These are phyloP conservation scores for Atherinosoma microstoma DNA, from an alignment of 2,797 vertebrate genomes.

Conservation along the genomic window DNA sequence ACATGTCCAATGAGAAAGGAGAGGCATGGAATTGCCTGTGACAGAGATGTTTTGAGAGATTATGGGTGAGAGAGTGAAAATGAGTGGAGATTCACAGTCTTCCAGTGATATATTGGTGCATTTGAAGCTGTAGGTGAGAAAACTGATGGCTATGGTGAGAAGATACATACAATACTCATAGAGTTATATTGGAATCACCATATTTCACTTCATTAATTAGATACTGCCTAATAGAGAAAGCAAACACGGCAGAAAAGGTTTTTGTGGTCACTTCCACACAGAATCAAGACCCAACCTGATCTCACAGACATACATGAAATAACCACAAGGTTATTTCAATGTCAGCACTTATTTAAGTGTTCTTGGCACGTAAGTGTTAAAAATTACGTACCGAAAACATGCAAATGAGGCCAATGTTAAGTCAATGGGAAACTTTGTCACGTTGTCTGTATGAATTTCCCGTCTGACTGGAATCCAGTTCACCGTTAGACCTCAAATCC, in stretches of 20 bases:
- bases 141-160: slow-evolving; percentile 36
- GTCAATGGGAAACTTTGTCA: too few species aligned
- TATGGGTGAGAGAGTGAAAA: slow-evolving; percentile 20
- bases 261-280: background rate
- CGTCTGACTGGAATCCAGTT: too few species aligned
- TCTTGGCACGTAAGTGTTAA: too few species aligned
- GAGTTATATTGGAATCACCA: background rate
- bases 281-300: background rate
- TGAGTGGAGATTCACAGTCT: slow-evolving; percentile 1
- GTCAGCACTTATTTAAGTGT: too few species aligned
- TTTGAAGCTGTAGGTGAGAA: slow-evolving; percentile 19
- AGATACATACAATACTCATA: background rate
- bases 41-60: slow-evolving; percentile 25
- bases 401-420: too few species aligned
- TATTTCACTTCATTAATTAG: slow-evolving; percentile 25
- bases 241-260: background rate
- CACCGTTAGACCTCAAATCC: too few species aligned
- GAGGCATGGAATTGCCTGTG: background rate
- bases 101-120: slow-evolving; percentile 9
- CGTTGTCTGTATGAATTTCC: too few species aligned
- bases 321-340: too few species aligned
- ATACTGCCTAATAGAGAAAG: slow-evolving; percentile 2
- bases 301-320: too few species aligned
- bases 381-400: too few species aligned
- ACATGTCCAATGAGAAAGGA: slow-evolving; percentile 18